Base-by-base conservation (phyloP, 2,888 invertebrate genomes). In the Vesta saturnalis region DNA sequence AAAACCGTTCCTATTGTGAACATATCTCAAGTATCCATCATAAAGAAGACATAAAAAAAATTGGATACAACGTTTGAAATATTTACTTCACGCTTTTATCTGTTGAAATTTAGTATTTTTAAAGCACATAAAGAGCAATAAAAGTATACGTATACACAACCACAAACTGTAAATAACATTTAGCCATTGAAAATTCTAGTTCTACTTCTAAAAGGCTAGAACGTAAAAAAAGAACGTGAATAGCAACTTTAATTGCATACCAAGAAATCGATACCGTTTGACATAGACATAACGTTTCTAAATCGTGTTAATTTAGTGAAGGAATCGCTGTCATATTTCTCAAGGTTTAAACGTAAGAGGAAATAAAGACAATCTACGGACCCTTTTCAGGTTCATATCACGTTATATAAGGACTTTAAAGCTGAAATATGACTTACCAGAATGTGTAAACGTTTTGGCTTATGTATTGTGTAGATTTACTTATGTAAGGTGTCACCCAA, bases 211-310 rank as follows among this genome's bases (percentile, higher is more conserved):
- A 52, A 52, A 12, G 52, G 8, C 12, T n/a, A 12, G 8, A 18
- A 52, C 19, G 19, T 19, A 52, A 21, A 19, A 52, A 52, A 52
- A 18, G 52, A n/a, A 52, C 52, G 52, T 52, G 52, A 18, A 52
- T 19, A 12, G 52, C 18, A 52, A 52, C 19, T n/a, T 21, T 52
- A 52, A 52, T 49, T 49, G 49, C 16, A 15, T 15, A 49, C 15
- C 49, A 15, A 5, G 52, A 52, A 52, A 52, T 52, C 52, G 21
- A 52, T 52, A 52, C 10, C n/a, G 52, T 52, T 52, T 52, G 52
- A 52, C 52, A 18, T 52, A 21, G 52, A 52, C 52, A n/a, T 52
- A 52, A 52, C 52, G 52, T 52, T 52, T 52, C 52, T 52, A 52
- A 52, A 52, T 52, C 52, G 52, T 19, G 52, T 52, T 52, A 52